Evolutionary conservation across 2,888 invertebrate species (phyloP), one percentile per base, ranked within the genome.

Genomic region (Aphidius colemani): DNA sequence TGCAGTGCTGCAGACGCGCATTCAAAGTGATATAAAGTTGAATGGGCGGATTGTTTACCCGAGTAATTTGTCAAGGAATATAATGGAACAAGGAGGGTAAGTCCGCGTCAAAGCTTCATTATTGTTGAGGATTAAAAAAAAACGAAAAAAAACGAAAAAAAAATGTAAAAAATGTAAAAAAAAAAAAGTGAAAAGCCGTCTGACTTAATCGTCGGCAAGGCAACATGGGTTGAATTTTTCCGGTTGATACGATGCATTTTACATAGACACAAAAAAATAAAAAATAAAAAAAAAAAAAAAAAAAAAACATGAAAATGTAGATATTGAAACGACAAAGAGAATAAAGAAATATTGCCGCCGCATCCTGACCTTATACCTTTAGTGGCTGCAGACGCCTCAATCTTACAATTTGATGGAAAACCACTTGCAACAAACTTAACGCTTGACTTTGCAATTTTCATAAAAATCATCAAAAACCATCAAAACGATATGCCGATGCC

Each of bases 41-140:
- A 30, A 30, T 74, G 76, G 77, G 75, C 75, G 76, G 76, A 73
- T 73, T 78, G 74, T 79, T 79, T 79, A 78, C 77, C 75, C 75
- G 78, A 73, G 72, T 75, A 80, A 79, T 78, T 80, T 78, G 78
- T 77, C 77, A 75, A 30, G 30, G 5, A 30, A 30, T 30, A 30
- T 30, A 30, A 30, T 30, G 30, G 30, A 4, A 2, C 3, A 30
- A 30, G 30, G 30, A 30, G 30, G 30, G 30, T 30, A 30, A 30
- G 30, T 30, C 30, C 30, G 30, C 30, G 30, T 30, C 30, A 30
- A 30, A 30, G 30, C 4, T 30, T 30, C 30, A 30, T 30, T 30
- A 30, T 30, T 30, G 30, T 30, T 30, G 30, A 5, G 30, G 30
- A 30, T 30, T 5, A 3, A 30, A 30, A 30, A 30, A 30, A 30